A percentile compares a stretch with the other conserved stretches of the same genome.
phyloP scores from a whole-genome alignment of 2,113 vertebrate genomes.

The Athene cunicularia region DNA sequence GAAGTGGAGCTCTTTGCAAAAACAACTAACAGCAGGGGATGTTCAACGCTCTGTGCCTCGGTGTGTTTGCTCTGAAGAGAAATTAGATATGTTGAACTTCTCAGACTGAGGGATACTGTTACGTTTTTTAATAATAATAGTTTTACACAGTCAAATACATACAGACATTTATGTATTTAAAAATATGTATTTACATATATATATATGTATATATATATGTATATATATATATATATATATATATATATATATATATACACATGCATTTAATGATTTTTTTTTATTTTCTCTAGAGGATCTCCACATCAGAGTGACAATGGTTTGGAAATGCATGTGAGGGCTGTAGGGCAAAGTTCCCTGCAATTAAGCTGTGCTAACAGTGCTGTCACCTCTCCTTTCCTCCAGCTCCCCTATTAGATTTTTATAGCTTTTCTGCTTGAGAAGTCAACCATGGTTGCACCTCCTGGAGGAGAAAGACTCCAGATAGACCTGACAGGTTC shows the following conservation, averaged over 20 bases:
- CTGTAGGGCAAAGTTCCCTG: neutral
- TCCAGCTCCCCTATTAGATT: neutral
- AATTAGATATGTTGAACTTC: neutral
- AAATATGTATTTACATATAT: neutral
- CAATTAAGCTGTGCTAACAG: conserved; percentile 25
- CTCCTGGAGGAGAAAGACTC: neutral
- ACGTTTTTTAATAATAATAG: neutral
- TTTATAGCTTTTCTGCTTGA: neutral
- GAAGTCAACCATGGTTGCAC: neutral
- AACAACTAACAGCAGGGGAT: conserved; percentile 3
- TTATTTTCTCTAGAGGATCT: neutral
- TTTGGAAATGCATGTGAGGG: neutral
- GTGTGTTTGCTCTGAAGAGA: neutral
- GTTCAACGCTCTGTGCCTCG: neutral
- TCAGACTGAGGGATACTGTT: neutral
- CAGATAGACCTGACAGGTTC: neutral
- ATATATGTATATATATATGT: too few species aligned
- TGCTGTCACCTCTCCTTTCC: neutral
- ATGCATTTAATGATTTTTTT: neutral
- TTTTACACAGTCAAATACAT: neutral
- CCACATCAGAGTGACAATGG: neutral
- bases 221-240: neutral
- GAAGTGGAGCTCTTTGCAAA: neutral
- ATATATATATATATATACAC: too few species aligned
- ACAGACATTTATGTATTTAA: neutral